Conservation (phyloP, 2,888 invertebrate genomes). For the Cataglyphis livida region DNA sequence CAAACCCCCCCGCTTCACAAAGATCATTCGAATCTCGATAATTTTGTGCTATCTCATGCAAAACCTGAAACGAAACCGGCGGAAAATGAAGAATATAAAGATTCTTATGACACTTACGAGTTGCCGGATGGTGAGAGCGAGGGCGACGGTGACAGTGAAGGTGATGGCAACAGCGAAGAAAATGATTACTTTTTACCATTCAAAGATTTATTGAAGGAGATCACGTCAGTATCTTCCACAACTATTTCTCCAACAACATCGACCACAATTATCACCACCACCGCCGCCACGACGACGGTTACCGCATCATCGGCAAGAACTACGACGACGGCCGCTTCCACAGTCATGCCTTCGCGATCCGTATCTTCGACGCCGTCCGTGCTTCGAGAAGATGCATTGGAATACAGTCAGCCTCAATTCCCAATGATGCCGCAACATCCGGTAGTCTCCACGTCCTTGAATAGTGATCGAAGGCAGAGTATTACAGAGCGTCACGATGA, state of each 20-base stretch:
- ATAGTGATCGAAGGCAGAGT: conserved; percentile 62
- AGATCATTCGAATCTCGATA: conserved; percentile 62
- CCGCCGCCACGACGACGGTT: neutral
- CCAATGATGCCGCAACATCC: conserved; percentile 62
- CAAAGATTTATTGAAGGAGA: conserved; percentile 51
- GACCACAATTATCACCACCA: conserved; percentile 21
- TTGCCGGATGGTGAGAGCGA: conserved; percentile 58
- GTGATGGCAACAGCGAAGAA: neutral
- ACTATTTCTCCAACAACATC: conserved; percentile 6
- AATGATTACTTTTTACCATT: conserved; percentile 61
- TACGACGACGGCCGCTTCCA: neutral
- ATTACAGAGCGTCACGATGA: conserved; percentile 61
- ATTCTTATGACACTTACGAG: conserved; percentile 83
- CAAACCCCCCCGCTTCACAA: conserved; percentile 62
- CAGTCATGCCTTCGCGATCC: neutral
- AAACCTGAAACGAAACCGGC: conserved; percentile 52
- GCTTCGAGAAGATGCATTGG: conserved; percentile 36
- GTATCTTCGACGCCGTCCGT: neutral
- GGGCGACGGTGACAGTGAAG: neutral
- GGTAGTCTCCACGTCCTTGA: conserved; percentile 79
- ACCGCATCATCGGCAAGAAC: neutral
- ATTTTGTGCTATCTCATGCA: conserved; percentile 50
- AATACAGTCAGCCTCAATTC: conserved; percentile 56
- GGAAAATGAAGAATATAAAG: conserved; percentile 82
- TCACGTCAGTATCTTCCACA: conserved; percentile 42